Conservation (phyloP, 2,113 vertebrate species). For the Accipiter cooperii region DNA sequence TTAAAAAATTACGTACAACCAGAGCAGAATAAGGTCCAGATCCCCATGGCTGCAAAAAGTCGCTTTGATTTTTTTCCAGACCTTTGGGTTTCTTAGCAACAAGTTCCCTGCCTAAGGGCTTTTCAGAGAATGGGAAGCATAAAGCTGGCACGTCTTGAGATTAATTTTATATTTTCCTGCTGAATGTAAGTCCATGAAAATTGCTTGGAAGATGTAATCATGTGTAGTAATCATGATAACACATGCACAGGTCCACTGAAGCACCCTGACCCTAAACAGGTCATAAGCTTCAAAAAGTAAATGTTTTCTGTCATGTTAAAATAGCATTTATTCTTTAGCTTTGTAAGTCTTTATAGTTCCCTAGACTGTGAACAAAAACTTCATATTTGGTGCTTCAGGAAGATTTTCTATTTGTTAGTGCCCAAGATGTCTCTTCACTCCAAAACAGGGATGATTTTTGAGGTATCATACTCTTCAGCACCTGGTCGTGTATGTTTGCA, state of each 20-base stretch:
- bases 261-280: not conserved
- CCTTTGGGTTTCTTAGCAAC: conserved; percentile 32
- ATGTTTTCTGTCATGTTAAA: not conserved
- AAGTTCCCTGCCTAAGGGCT: conserved; percentile 45
- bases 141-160: conserved; percentile 18
- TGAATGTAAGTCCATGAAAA: not conserved
- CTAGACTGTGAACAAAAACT: not conserved
- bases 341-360: not conserved
- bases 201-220: not conserved
- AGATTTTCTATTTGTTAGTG: not conserved
- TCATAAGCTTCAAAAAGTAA: not conserved
- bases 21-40: conserved; percentile 4
- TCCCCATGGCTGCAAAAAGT: conserved; percentile 49
- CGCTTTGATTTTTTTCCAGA: conserved; percentile 48
- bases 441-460: not conserved
- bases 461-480: not conserved
- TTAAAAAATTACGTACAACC: conserved; percentile 62
- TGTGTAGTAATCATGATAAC: not conserved
- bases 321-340: not conserved
- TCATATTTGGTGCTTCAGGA: not conserved
- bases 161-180: conserved; percentile 5
- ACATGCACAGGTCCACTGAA: not conserved
- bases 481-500: not conserved
- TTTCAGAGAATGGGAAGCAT: not conserved
- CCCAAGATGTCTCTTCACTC: not conserved